phyloP scores from a whole-genome alignment of 1,140 invertebrate species.

The Leptinotarsa lineolata region DNA sequence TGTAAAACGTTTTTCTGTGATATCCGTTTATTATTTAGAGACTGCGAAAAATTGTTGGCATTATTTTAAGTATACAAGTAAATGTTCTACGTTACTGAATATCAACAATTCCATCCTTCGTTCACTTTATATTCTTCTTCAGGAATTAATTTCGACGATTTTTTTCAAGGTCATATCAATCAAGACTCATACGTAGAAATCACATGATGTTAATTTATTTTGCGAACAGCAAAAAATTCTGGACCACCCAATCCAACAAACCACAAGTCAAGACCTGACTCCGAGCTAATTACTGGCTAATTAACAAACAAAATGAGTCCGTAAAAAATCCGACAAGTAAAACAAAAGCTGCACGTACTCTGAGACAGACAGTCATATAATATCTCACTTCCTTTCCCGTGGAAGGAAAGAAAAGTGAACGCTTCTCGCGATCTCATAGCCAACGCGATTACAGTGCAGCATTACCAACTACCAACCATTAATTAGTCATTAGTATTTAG shows the following conservation, averaged over 20 bases:
- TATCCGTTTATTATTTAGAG: too few species aligned
- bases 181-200: background rate
- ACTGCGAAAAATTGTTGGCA: too few species aligned
- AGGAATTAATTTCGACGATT: background rate
- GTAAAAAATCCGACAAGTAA: slow-evolving; percentile 22
- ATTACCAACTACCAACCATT: background rate
- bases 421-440: slow-evolving; percentile 4
- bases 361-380: slow-evolving; percentile 26
- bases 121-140: too few species aligned
- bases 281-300: slow-evolving; percentile 23
- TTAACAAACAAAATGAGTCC: slow-evolving; percentile 24
- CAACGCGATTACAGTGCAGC: background rate
- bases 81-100: too few species aligned
- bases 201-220: background rate
- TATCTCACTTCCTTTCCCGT: slow-evolving; percentile 21
- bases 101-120: too few species aligned
- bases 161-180: background rate
- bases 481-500: slow-evolving; percentile 19
- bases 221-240: background rate
- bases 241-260: slow-evolving; percentile 23
- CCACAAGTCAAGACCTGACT: slow-evolving; percentile 20
- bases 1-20: too few species aligned
- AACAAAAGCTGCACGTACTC: slow-evolving; percentile 27
- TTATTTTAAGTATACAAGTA: too few species aligned
- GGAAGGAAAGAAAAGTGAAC: background rate